Evolutionary conservation across 2,888 invertebrate genomes (phyloP).

Genomic region (Stenolophus ochropezus): DNA sequence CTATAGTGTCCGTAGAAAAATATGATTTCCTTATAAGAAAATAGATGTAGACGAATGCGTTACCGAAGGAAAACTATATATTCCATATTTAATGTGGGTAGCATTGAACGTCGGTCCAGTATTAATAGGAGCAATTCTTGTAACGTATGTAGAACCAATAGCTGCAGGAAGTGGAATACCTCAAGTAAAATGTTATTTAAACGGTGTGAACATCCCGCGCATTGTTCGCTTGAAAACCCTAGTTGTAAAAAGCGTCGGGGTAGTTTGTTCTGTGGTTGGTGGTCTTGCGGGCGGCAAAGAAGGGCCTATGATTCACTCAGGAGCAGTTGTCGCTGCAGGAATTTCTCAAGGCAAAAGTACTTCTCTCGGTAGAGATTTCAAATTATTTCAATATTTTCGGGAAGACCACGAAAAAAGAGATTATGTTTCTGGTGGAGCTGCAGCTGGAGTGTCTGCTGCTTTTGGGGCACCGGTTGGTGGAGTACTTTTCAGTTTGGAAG

Average conservation of each 20-base stretch:
- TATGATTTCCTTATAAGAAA: conserved; percentile 26
- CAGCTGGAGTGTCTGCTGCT: conserved; percentile 98
- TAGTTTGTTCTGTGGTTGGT: conserved; percentile 94
- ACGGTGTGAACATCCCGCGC: conserved; percentile 96
- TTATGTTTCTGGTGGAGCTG: conserved; percentile 97
- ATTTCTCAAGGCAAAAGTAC: conserved; percentile 97
- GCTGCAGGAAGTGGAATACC: conserved; percentile 99
- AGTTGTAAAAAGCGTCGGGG: conserved; percentile 92
- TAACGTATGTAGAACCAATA: conserved; percentile 92
- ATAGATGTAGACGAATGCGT: conserved; percentile 87
- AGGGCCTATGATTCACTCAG: conserved; percentile 99
- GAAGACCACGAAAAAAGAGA: conserved; percentile 98
- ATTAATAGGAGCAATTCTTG: conserved; percentile 87
- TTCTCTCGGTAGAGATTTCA: conserved; percentile 86
- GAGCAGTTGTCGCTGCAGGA: conserved; percentile 97
- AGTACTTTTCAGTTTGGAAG: conserved; percentile 80
- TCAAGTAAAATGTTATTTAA: conserved; percentile 98
- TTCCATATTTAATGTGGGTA: conserved; percentile 90
- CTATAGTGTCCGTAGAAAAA: no score
- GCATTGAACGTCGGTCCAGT: conserved; percentile 87
- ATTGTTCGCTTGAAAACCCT: conserved; percentile 96
- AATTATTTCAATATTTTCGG: conserved; percentile 91
- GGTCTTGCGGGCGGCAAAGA: conserved; percentile 98
- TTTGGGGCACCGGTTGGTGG: conserved; percentile 95
- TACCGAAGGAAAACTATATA: conserved; percentile 81